Conservation (phyloP, 2,797 vertebrate genomes). For the Gymnothorax javanicus region DNA sequence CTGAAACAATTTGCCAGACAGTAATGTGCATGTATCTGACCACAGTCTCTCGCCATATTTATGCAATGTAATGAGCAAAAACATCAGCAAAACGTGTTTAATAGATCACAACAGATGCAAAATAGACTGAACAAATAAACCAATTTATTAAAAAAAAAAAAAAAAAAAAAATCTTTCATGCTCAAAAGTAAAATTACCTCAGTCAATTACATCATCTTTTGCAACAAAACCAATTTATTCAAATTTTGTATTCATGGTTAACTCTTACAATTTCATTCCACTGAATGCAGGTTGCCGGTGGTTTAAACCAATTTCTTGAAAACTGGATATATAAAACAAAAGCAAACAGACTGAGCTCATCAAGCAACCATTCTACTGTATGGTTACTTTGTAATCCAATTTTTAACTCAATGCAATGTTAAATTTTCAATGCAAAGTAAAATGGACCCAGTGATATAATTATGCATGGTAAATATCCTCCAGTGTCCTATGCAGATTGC, state of each 20-base stretch:
- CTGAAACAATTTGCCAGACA: constrained; percentile 57
- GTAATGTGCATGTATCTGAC: background rate
- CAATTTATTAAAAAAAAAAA: constrained; percentile 34
- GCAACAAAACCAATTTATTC: background rate
- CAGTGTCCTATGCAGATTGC: background rate
- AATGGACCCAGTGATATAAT: background rate
- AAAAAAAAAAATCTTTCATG: constrained; percentile 20
- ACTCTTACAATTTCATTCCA: background rate
- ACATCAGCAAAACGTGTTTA: constrained; percentile 21
- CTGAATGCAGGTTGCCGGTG: background rate
- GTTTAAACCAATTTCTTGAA: background rate
- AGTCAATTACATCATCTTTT: background rate
- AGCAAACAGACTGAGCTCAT: constrained; percentile 33
- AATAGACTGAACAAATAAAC: constrained; percentile 40
- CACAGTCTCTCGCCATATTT: background rate
- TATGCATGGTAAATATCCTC: background rate
- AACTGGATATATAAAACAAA: constrained; percentile 27
- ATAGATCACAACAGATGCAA: constrained; percentile 35
- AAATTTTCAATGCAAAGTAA: background rate
- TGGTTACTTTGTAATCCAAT: background rate
- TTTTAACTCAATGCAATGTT: background rate
- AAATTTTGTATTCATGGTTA: background rate
- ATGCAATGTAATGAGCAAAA: background rate
- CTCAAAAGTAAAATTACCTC: background rate
- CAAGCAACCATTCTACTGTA: constrained; percentile 27